Evolutionary conservation across 2,797 vertebrate genomes (phyloP).

Genomic region (Taenioides sp.): DNA sequence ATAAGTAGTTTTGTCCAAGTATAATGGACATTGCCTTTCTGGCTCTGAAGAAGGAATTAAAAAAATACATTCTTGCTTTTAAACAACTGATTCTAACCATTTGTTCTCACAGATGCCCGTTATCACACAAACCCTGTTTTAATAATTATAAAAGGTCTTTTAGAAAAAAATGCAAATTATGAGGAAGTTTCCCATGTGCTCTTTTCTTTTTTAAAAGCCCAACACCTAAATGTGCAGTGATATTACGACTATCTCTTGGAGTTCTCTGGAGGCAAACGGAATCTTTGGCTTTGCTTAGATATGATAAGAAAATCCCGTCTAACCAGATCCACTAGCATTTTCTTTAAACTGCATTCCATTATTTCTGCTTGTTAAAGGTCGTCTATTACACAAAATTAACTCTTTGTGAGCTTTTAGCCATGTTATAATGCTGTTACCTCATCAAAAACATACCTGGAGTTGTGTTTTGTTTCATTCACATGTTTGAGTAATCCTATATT

Average conservation of each 20-base stretch:
- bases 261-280: neutral
- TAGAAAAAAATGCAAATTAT: too few species aligned
- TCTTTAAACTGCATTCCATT: neutral
- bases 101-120: neutral
- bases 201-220: too few species aligned
- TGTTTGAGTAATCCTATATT: too few species aligned
- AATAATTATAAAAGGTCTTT: neutral
- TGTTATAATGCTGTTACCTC: too few species aligned
- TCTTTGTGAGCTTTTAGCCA: too few species aligned
- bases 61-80: constrained; percentile 33
- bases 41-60: constrained; percentile 37
- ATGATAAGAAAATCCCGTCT: neutral
- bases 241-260: too few species aligned
- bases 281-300: neutral
- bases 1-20: constrained; percentile 39
- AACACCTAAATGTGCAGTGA: too few species aligned
- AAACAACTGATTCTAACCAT: neutral
- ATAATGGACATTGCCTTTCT: constrained; percentile 19
- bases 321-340: neutral
- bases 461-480: too few species aligned
- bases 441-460: too few species aligned
- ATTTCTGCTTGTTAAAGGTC: neutral
- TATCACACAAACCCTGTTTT: neutral
- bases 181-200: too few species aligned
- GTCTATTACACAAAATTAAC: too few species aligned